Conservation (phyloP, 2,888 invertebrate genomes). For the Xestia ashworthii region DNA sequence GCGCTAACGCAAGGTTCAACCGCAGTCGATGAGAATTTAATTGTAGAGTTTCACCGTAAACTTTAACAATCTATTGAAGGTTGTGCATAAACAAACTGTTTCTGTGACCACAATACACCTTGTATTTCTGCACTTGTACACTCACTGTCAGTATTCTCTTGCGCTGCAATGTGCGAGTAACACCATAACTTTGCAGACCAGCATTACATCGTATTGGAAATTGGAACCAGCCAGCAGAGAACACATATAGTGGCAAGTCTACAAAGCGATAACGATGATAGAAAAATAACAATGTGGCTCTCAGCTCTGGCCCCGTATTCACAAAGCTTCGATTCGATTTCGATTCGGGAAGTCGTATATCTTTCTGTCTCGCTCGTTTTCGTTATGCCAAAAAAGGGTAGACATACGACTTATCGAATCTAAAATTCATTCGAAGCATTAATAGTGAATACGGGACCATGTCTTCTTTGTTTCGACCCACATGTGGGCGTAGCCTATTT, state of each 20-base stretch:
- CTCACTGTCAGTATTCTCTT: neutral
- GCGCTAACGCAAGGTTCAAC: neutral
- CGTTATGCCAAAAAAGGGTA: too few species aligned
- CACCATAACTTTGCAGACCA: neutral
- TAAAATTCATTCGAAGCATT: too few species aligned
- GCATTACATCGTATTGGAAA: neutral
- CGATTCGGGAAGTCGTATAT: too few species aligned
- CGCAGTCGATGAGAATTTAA: neutral
- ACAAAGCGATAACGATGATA: too few species aligned
- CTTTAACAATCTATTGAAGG: neutral
- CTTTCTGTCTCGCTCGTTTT: too few species aligned
- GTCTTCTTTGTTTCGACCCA: neutral
- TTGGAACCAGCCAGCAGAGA: neutral
- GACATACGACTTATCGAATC: too few species aligned
- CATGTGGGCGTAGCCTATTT: neutral
- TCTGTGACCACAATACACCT: neutral
- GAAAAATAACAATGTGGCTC: too few species aligned
- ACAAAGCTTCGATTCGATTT: too few species aligned
- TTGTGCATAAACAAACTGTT: neutral
- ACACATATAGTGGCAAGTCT: too few species aligned
- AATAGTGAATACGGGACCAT: too few species aligned
- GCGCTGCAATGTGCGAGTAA: neutral
- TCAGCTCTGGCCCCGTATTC: too few species aligned
- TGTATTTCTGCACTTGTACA: neutral
- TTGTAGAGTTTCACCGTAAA: neutral